These are phyloP conservation scores for Sarcophaga variegata DNA, from an alignment of 2,888 invertebrate genomes.

Conservation along the genomic window DNA sequence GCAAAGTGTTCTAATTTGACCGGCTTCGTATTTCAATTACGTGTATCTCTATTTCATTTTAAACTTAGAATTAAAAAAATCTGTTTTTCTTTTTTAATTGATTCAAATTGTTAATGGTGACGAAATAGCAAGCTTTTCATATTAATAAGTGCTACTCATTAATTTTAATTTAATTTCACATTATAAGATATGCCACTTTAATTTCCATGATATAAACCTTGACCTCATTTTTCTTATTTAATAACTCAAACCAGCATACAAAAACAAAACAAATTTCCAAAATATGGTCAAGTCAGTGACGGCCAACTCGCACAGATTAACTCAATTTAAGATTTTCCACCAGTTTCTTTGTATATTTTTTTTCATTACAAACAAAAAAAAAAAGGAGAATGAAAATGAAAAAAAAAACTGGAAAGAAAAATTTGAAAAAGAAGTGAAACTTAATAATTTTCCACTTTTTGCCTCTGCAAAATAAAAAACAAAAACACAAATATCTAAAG, in stretches of 20 bases:
- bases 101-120: no score
- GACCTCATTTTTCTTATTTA: constrained; percentile 11
- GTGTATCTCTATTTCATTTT: no score
- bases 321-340: constrained; percentile 21
- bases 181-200: neutral
- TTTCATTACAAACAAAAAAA: neutral
- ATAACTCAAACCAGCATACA: neutral
- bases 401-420: neutral
- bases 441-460: neutral
- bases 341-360: neutral
- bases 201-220: constrained; percentile 13
- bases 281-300: constrained; percentile 41
- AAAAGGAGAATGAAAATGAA: no score
- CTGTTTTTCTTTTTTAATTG: neutral
- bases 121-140: no score
- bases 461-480: neutral
- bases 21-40: no score
- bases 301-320: constrained; percentile 14
- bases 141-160: no score
- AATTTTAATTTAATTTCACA: no score
- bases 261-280: neutral
- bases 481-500: neutral
- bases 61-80: neutral
- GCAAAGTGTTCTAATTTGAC: no score
- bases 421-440: neutral